These are phyloP conservation scores for Microcebus jonahi DNA, from an alignment of 2,113 vertebrate genomes.

Conservation along the genomic window DNA sequence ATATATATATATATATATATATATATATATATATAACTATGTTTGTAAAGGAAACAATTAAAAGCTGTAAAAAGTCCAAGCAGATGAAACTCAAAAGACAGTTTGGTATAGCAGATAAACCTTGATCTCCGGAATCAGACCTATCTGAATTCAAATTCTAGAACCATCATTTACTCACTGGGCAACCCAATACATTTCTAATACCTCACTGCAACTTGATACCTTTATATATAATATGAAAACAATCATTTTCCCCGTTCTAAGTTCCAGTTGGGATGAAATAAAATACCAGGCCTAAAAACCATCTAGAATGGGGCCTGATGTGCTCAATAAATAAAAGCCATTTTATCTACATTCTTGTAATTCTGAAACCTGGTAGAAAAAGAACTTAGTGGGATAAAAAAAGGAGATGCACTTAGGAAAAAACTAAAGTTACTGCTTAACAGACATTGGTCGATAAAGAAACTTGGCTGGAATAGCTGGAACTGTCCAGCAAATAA, in stretches of 20 bases:
- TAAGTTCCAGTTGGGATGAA: background rate
- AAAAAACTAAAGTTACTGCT: background rate
- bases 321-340: background rate
- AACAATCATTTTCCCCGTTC: background rate
- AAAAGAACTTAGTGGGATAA: background rate
- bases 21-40: background rate
- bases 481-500: background rate
- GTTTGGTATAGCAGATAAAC: background rate
- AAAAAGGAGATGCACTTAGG: background rate
- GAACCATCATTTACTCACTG: background rate
- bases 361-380: background rate
- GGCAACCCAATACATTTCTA: background rate
- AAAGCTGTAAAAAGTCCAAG: background rate
- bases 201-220: background rate
- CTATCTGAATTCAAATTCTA: slow-evolving; percentile 35
- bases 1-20: too few species aligned
- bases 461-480: background rate
- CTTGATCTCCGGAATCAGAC: background rate
- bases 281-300: background rate
- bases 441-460: background rate
- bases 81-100: background rate
- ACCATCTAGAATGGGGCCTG: background rate
- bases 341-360: background rate
- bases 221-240: background rate
- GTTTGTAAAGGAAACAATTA: background rate